Evolutionary conservation across 2,797 vertebrate genomes (phyloP), one percentile per base, ranked within the genome.

Genomic region (Peromyscus eremicus): DNA sequence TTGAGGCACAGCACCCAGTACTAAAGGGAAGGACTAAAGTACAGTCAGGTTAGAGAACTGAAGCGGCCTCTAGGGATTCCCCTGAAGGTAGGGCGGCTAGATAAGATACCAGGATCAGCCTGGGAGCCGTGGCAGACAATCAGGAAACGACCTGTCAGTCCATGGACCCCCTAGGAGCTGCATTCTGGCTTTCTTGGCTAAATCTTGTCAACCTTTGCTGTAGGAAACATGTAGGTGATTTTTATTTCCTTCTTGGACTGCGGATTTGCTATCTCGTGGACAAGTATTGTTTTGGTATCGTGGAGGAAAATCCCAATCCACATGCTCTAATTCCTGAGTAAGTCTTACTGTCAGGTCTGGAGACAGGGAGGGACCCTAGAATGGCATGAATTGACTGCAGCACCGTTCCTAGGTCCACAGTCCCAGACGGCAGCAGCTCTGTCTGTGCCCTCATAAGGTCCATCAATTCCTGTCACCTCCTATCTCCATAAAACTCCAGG

Each of bases 151-250:
- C 2, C 21, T 14, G 83, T 49, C 55, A 57, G 43, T 62, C 21
- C 25, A 4, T 6, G 1, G 40, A 64, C 34, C 12, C 85, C 71
- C 79, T 81, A 79, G 46, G 49, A 68, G 40, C 34, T 71, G 21
- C 52, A 1, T 92, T 94, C 84, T 57, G 27, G 60, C 82, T 91
- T 91, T 75, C 64, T 92, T 92, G 89, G 40, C 62, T 86, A 93
- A 81, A 93, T 85, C 81, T 60, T 60, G 43, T 80, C 32, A 81
- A 70, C 43, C 6, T 4, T 89, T 32, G 2, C n/a, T 37, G 71
- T 92, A 60, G 43, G 73, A 37, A 91, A 60, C 55, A 57, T 25
- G n/a, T 19, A 34, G 52, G 43, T 70, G 81, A 52, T 92, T 75
- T 82, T 87, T 70, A 71, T 93, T 90, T 93, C 62, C 37, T 75